Conservation (phyloP, 2,888 invertebrate species). For the Augiades crinisus region DNA sequence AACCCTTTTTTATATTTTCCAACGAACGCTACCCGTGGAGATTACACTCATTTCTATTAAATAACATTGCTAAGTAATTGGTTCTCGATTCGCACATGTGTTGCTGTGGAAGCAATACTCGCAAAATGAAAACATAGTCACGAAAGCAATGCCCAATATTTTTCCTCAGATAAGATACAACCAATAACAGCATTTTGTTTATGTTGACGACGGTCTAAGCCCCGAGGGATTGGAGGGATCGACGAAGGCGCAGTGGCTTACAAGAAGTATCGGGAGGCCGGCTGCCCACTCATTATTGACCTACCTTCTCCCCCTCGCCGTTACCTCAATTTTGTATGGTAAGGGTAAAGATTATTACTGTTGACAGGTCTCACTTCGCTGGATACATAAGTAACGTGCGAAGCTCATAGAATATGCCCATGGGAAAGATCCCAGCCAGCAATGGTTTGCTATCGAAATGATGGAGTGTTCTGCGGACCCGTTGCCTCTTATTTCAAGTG, state of each 20-base stretch:
- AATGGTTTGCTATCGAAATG: slow-evolving; percentile 48
- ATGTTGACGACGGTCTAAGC: slow-evolving; percentile 65
- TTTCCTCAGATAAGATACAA: slow-evolving; percentile 67
- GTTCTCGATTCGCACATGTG: slow-evolving; percentile 11
- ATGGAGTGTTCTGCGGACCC: slow-evolving; percentile 40
- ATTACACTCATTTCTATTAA: slow-evolving; percentile 12
- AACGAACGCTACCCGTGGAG: not conserved
- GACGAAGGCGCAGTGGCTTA: slow-evolving; percentile 46
- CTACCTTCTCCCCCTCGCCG: slow-evolving; percentile 33
- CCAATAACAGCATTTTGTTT: slow-evolving; percentile 73
- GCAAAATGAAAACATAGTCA: slow-evolving; percentile 47
- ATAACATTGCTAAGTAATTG: slow-evolving; percentile 22
- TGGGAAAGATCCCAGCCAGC: slow-evolving; percentile 47
- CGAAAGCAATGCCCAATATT: slow-evolving; percentile 56
- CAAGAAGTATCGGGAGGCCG: slow-evolving; percentile 50
- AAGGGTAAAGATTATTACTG: slow-evolving; percentile 34
- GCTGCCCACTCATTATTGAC: slow-evolving; percentile 39
- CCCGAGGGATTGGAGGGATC: slow-evolving; percentile 52
- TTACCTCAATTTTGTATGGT: slow-evolving; percentile 28
- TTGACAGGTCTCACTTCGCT: slow-evolving; percentile 37
- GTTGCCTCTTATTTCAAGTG: slow-evolving; percentile 21
- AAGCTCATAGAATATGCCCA: slow-evolving; percentile 45
- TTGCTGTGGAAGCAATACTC: slow-evolving; percentile 33
- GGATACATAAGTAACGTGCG: slow-evolving; percentile 43
- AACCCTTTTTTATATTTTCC: slow-evolving; percentile 1